These are phyloP conservation scores for Microctonus hyperodae DNA, from an alignment of 2,888 invertebrate species.

Conservation along the genomic window DNA sequence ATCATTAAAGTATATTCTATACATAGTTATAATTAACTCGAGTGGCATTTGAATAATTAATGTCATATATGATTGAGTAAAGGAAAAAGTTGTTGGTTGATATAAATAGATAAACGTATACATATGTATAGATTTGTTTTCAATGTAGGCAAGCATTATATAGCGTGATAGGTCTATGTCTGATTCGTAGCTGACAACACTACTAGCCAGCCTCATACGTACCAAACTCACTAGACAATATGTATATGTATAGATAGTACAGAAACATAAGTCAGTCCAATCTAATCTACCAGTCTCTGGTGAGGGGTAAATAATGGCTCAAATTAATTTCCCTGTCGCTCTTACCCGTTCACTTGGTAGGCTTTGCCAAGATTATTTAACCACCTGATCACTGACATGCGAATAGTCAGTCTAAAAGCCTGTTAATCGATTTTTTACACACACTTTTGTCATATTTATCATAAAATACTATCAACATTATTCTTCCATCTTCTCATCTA, in stretches of 20 bases:
- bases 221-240: not conserved
- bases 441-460: not conserved
- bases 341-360: slow-evolving; percentile 15
- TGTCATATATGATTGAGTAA: not conserved
- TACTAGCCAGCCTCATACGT: slow-evolving; percentile 10
- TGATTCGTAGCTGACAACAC: slow-evolving; percentile 26
- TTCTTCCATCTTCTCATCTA: no score
- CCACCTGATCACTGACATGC: slow-evolving; percentile 22
- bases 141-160: not conserved
- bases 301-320: slow-evolving; percentile 27
- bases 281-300: slow-evolving; percentile 23
- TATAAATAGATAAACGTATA: not conserved
- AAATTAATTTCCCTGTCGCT: slow-evolving; percentile 33
- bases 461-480: no score
- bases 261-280: slow-evolving; percentile 27
- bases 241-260: slow-evolving; percentile 30
- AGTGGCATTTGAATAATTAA: not conserved
- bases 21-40: not conserved
- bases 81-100: not conserved
- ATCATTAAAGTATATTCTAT: not conserved
- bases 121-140: not conserved
- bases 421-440: slow-evolving; percentile 20
- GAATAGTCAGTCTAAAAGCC: slow-evolving; percentile 7
- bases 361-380: slow-evolving; percentile 15
- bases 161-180: not conserved